Percentiles rank a stretch among this genome's conserved stretches.
Evolutionary conservation across 2,113 vertebrate species (phyloP).

Genomic region (Silurus asotus): DNA sequence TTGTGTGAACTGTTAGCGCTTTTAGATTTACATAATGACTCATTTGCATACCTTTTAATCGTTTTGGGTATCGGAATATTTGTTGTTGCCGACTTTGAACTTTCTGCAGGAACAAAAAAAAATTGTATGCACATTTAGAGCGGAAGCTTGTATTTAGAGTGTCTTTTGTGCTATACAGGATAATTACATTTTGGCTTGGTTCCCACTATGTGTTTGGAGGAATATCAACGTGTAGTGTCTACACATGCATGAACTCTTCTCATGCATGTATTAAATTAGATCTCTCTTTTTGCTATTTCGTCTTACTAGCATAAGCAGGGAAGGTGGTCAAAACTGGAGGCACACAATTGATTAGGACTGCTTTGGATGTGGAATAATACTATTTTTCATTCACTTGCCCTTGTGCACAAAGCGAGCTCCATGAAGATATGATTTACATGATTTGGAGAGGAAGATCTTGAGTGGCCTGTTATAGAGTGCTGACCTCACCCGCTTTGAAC

Average conservation of each 20-base stretch:
- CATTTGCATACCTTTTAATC: constrained; percentile 4
- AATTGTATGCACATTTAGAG: neutral
- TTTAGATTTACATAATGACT: constrained; percentile 11
- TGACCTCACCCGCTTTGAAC: too few relatives aligned
- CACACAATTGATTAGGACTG: too few relatives aligned
- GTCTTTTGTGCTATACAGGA: constrained; percentile 12
- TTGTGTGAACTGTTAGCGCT: neutral
- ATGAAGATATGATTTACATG: too few relatives aligned
- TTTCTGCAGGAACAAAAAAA: constrained; percentile 14
- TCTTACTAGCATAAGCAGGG: neutral
- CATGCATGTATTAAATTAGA: neutral
- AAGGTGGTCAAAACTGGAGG: neutral
- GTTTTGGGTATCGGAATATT: constrained; percentile 16
- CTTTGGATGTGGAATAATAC: too few relatives aligned
- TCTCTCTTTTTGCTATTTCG: neutral
- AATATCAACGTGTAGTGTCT: constrained; percentile 23
- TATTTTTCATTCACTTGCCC: too few relatives aligned
- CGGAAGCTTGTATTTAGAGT: neutral
- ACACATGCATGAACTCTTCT: constrained; percentile 7
- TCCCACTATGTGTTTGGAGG: constrained; percentile 18
- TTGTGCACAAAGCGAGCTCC: too few relatives aligned
- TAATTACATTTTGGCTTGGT: constrained; percentile 12
- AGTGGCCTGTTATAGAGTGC: too few relatives aligned
- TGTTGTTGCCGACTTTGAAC: constrained; percentile 22
- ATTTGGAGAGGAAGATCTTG: too few relatives aligned